Evolutionary conservation across 2,113 vertebrate species (phyloP).

Genomic region (Uria aalge): DNA sequence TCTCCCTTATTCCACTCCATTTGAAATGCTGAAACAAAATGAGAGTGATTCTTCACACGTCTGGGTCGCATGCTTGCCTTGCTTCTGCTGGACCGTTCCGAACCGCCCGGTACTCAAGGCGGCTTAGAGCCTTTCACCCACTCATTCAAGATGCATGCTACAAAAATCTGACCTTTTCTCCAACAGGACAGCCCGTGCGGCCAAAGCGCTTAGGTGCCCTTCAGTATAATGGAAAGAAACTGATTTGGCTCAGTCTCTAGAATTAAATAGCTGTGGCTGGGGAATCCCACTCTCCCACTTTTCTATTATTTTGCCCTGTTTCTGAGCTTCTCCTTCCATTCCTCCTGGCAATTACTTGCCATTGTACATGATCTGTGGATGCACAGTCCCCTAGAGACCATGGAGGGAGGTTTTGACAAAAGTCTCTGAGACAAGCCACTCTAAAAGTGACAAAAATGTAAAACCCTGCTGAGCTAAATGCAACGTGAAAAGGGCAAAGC

Average conservation of each 20-base stretch:
- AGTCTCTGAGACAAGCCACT: not conserved
- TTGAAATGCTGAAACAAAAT: not conserved
- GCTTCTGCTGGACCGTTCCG: not conserved
- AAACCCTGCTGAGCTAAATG: conserved; percentile 6
- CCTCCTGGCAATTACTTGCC: not conserved
- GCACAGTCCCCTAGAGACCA: not conserved
- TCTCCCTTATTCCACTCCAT: not conserved
- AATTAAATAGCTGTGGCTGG: not conserved
- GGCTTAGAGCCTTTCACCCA: not conserved
- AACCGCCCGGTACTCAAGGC: not conserved
- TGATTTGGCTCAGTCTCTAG: not conserved
- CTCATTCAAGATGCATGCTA: not conserved
- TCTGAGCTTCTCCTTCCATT: not conserved
- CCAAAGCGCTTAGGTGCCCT: not conserved
- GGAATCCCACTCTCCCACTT: not conserved
- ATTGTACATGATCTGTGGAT: not conserved
- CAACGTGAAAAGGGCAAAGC: conserved; percentile 9
- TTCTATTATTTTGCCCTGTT: not conserved
- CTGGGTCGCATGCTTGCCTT: not conserved
- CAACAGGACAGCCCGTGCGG: accelerated
- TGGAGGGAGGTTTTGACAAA: not conserved
- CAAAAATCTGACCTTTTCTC: not conserved
- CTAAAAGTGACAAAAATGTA: not conserved
- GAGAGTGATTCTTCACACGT: accelerated
- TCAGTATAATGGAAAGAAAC: not conserved